Evolutionary conservation across 2,113 vertebrate genomes (phyloP), one percentile per base, ranked within the genome.

Genomic region (Thymallus thymallus): DNA sequence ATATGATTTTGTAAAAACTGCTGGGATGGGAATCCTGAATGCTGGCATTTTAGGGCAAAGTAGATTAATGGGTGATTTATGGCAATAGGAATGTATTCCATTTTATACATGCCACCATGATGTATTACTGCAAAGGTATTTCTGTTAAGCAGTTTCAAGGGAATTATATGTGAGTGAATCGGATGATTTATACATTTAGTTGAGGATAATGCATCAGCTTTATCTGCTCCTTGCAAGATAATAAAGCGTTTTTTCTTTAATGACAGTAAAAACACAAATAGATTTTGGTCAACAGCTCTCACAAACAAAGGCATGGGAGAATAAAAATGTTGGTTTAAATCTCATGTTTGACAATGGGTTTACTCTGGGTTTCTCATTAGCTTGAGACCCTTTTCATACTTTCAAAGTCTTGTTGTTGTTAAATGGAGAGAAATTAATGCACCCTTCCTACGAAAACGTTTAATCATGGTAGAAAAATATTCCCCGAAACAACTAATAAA

Each of bases 21-120:
- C 26, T 24, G 45, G 16, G 62, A 63, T 23, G 14, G 68, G 66
- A 72, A 68, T 80, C 58, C 56, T n/a, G 70, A 72, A 32, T 69
- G 74, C 76, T 73, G 73, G 74, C 69, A 76, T 72, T 63, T 41
- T 56, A 29, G 55, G 22, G 73, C 66, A 76, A 76, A 68, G 56
- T 71, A 80, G 78, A 80, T 76, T 80, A 80, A 80, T 80, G 64
- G 71, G 26, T 76, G 78, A 80, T 80, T 80, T 80, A 80, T 80
- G 69, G 78, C 20, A 9, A 67, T 7, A 72, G 58, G 74, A 72
- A 62, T 64, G 72, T 65, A 73, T 73, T 80, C 65, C 78, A 76
- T 80, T 80, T 80, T 80, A 68, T 73, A 56, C 32, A 60, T 76
- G 78, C 74, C 78, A 76, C 78, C 45, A 41, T 80, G 78, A 76